These are phyloP conservation scores for Nyctalus aviator DNA, from an alignment of 2,797 vertebrate genomes.

Conservation along the genomic window DNA sequence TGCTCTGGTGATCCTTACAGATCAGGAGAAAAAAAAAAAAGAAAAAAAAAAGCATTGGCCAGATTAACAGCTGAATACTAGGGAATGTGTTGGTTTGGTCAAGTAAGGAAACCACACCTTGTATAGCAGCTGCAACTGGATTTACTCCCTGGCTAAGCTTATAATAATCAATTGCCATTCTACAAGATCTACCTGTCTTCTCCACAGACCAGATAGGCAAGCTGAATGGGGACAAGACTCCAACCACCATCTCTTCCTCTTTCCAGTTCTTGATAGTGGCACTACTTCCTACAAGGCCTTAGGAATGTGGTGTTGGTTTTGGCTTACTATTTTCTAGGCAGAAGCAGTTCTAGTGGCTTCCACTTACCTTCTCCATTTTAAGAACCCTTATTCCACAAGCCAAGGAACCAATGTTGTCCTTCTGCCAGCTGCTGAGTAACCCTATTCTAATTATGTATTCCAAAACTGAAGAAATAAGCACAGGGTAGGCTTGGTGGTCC, in stretches of 20 bases:
- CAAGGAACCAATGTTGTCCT: neutral
- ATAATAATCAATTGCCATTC: neutral
- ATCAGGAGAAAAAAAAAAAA: neutral
- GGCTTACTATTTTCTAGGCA: neutral
- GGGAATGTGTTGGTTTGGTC: neutral
- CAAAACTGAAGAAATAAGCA: neutral
- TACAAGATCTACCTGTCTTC: neutral
- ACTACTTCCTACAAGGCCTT: neutral
- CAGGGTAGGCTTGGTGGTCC: neutral
- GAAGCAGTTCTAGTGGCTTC: neutral
- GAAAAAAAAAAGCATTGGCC: neutral
- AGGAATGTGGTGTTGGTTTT: neutral
- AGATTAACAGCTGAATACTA: neutral
- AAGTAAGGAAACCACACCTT: neutral
- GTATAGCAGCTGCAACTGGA: neutral
- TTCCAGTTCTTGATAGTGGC: neutral
- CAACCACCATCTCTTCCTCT: neutral
- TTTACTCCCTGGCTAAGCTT: neutral
- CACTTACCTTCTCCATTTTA: neutral
- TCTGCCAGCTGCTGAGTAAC: neutral
- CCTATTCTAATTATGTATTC: neutral
- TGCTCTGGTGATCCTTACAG: neutral
- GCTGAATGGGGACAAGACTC: neutral
- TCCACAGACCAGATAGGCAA: neutral
- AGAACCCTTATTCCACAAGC: neutral